phyloP scores from a whole-genome alignment of 2,888 invertebrate species.

The Eulithis prunata region DNA sequence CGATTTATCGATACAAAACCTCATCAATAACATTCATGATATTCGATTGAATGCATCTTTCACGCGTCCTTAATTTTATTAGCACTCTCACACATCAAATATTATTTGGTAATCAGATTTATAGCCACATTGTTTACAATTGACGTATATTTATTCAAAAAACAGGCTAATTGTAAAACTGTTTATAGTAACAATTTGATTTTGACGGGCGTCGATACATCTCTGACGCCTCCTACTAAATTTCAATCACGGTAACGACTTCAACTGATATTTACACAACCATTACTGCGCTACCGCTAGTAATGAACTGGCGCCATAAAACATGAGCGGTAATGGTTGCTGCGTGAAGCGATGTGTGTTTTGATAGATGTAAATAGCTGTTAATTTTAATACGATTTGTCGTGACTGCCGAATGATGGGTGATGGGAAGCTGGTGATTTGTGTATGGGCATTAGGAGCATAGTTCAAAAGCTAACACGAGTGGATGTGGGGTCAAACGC shows the following conservation, averaged over 20 bases:
- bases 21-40: constrained; percentile 61
- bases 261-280: constrained; percentile 41
- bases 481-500: constrained; percentile 77
- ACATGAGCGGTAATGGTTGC: constrained; percentile 62
- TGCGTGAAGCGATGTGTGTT: constrained; percentile 51
- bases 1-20: constrained; percentile 41
- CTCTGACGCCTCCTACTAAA: constrained; percentile 54
- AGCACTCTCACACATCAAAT: constrained; percentile 67
- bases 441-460: constrained; percentile 76
- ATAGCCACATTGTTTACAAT: constrained; percentile 67
- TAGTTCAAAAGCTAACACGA: constrained; percentile 78
- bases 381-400: constrained; percentile 78
- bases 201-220: constrained; percentile 72
- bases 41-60: constrained; percentile 49
- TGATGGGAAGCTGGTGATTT: constrained; percentile 78
- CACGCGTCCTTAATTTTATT: constrained; percentile 56
- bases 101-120: constrained; percentile 73
- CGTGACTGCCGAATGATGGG: constrained; percentile 78
- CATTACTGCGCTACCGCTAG: constrained; percentile 45
- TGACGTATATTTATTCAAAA: constrained; percentile 80
- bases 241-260: constrained; percentile 53
- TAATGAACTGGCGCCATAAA: constrained; percentile 41
- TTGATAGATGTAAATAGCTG: constrained; percentile 63
- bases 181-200: constrained; percentile 69
- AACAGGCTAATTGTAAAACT: constrained; percentile 76